A percentile compares a stretch with the other conserved stretches of the same genome.
These are phyloP conservation scores for Diplazon laetatorius DNA, from an alignment of 2,888 invertebrate genomes.

Conservation along the genomic window DNA sequence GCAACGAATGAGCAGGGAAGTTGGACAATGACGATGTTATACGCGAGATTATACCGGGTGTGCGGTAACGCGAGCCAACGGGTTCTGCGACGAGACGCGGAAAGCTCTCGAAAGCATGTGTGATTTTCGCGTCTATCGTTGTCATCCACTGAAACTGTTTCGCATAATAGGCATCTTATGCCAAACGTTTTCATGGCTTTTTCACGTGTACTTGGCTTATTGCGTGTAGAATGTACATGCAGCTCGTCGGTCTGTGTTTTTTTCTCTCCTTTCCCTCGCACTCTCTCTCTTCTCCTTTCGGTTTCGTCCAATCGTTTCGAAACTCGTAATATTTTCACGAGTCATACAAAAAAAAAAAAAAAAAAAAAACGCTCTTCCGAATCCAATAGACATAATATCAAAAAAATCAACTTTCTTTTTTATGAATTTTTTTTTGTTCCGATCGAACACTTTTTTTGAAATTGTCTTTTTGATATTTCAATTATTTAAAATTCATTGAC, in stretches of 20 bases:
- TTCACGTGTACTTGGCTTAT: slow-evolving; percentile 11
- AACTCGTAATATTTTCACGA: slow-evolving; percentile 29
- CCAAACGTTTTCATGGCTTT: not conserved
- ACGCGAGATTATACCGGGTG: slow-evolving; percentile 48
- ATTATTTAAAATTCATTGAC: too few species aligned
- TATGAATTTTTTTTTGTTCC: too few species aligned
- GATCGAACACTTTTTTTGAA: too few species aligned
- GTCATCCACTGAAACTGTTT: slow-evolving; percentile 32
- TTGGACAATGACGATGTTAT: slow-evolving; percentile 56
- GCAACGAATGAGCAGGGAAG: slow-evolving; percentile 47
- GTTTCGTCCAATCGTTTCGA: not conserved
- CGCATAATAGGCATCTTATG: slow-evolving; percentile 35
- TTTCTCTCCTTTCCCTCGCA: slow-evolving; percentile 5
- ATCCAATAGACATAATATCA: slow-evolving; percentile 29
- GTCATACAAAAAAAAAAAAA: too few species aligned
- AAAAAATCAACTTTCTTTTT: too few species aligned
- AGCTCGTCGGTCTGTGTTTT: not conserved
- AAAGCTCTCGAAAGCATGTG: slow-evolving; percentile 37
- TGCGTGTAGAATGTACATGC: not conserved
- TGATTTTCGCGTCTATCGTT: slow-evolving; percentile 27
- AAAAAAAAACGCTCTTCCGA: too few species aligned
- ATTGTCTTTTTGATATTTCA: too few species aligned
- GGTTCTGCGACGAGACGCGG: slow-evolving; percentile 44
- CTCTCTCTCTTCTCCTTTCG: too few species aligned
- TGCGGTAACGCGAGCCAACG: slow-evolving; percentile 28